These are phyloP conservation scores for Merluccius polli DNA, from an alignment of 2,797 vertebrate species.

Conservation along the genomic window DNA sequence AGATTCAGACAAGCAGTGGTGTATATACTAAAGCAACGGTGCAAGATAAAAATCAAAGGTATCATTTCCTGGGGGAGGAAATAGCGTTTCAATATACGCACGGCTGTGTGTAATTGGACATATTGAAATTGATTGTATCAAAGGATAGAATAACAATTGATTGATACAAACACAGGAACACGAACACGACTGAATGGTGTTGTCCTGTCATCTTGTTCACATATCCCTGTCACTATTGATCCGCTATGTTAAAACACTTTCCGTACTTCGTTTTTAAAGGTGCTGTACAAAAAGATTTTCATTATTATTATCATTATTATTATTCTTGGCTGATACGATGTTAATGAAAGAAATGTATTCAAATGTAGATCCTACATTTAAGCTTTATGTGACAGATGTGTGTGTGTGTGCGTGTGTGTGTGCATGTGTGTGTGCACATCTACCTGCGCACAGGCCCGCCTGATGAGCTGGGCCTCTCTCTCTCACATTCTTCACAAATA, in stretches of 20 bases:
- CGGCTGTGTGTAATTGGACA: too few relatives aligned
- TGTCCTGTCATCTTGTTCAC: background rate
- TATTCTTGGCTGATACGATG: background rate
- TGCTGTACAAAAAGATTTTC: background rate
- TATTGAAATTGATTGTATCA: too few relatives aligned
- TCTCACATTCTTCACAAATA: constrained; percentile 96
- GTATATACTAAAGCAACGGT: too few relatives aligned
- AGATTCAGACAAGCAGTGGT: background rate
- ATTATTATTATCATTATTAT: background rate
- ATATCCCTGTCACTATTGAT: background rate
- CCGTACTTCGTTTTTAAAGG: background rate
- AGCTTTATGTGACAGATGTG: background rate
- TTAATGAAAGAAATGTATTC: background rate
- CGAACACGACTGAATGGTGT: too few relatives aligned
- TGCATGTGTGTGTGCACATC: constrained; percentile 21
- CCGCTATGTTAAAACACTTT: background rate
- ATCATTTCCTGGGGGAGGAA: too few relatives aligned
- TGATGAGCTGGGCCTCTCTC: constrained; percentile 89
- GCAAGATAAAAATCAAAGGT: too few relatives aligned
- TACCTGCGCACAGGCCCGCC: constrained; percentile 90
- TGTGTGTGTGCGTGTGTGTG: background rate
- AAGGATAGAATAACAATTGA: too few relatives aligned
- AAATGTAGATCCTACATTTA: background rate
- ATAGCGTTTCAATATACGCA: too few relatives aligned
- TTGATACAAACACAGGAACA: too few relatives aligned